Evolutionary conservation across 1,140 invertebrate genomes (phyloP).

Genomic region (Trachymyrmex cornetzi): DNA sequence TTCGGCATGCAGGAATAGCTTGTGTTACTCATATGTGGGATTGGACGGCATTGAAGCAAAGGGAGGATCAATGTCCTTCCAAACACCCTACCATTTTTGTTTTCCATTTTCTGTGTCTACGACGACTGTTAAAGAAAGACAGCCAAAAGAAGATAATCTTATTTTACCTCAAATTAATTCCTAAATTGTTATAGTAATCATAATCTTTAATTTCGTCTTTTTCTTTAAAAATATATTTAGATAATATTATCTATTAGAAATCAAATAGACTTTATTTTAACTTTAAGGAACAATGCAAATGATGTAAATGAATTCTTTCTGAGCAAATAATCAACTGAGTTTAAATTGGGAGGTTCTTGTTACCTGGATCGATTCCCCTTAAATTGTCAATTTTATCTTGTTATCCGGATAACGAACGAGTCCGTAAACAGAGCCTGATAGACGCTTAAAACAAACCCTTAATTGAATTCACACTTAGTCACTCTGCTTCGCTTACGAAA

Average conservation of each 20-base stretch:
- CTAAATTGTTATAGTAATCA: not conserved
- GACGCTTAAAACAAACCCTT: slow-evolving; percentile 81
- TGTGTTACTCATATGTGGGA: slow-evolving; percentile 67
- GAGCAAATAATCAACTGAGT: slow-evolving; percentile 25
- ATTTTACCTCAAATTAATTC: not conserved
- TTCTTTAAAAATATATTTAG: not conserved
- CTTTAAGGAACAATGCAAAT: not conserved
- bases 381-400: slow-evolving; percentile 81
- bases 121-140: slow-evolving; percentile 12
- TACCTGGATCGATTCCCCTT: slow-evolving; percentile 65
- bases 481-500: slow-evolving; percentile 82
- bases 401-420: slow-evolving; percentile 83
- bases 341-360: slow-evolving; percentile 33
- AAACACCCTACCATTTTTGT: slow-evolving; percentile 75
- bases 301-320: slow-evolving; percentile 28
- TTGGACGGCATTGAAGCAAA: slow-evolving; percentile 69
- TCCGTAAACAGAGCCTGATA: slow-evolving; percentile 82
- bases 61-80: slow-evolving; percentile 66
- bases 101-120: slow-evolving; percentile 6
- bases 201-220: not conserved
- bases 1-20: slow-evolving; percentile 76
- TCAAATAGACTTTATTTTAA: not conserved
- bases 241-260: not conserved
- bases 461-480: slow-evolving; percentile 87
- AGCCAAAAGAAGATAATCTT: not conserved